Evolutionary conservation across 2,797 vertebrate species (phyloP).

Genomic region (Danio choprae): DNA sequence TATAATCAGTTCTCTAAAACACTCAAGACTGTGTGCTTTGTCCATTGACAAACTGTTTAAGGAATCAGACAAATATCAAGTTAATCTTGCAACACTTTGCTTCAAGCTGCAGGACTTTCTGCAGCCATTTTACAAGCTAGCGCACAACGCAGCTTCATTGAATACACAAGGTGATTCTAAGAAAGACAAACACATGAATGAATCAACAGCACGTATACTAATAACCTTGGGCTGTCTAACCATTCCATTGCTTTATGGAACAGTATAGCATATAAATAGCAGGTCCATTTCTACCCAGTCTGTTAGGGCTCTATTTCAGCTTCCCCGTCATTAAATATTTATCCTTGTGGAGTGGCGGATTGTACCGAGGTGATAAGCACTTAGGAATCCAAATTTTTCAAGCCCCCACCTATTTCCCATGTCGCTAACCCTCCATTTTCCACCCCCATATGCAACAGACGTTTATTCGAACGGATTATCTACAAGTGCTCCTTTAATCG

Average conservation of each 20-base stretch:
- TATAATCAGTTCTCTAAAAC: background rate
- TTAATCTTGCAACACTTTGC: conserved; percentile 9
- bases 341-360: conserved; percentile 75
- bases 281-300: conserved; percentile 76
- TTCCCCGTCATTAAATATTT: conserved; percentile 80
- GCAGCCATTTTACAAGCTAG: conserved; percentile 1
- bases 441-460: conserved; percentile 62
- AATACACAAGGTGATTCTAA: conserved; percentile 57
- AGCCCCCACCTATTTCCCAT: conserved; percentile 35
- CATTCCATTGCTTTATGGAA: conserved; percentile 77
- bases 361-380: conserved; percentile 76
- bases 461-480: conserved; percentile 75
- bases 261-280: conserved; percentile 75
- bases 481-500: conserved; percentile 82
- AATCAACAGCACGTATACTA: conserved; percentile 69
- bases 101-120: background rate
- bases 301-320: conserved; percentile 80
- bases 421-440: conserved; percentile 39
- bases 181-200: conserved; percentile 62
- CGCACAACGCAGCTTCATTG: background rate
- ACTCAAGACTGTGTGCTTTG: background rate
- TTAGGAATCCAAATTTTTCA: conserved; percentile 73
- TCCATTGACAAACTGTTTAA: conserved; percentile 8
- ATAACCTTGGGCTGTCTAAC: conserved; percentile 82
- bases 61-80: conserved; percentile 1